Evolutionary conservation across 2,113 vertebrate species (phyloP), one percentile per base, ranked within the genome.

Genomic region (Cepphus grylle): DNA sequence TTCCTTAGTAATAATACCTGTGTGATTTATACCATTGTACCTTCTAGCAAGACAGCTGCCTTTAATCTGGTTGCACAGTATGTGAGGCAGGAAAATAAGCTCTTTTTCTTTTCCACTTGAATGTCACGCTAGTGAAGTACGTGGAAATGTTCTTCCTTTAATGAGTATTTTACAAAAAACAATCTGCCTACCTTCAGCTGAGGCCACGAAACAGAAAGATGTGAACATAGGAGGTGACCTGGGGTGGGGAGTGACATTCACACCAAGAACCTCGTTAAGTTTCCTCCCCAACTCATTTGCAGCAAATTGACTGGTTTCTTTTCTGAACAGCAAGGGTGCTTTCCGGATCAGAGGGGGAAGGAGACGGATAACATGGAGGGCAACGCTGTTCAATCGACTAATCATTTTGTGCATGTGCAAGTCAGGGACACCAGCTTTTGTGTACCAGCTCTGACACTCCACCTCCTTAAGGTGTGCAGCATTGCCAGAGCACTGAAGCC

Each of bases 381-480:
- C 76, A 81, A 32, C 0, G 0, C 0, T 0, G 71, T 29, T 86
- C 89, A 36, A 10, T 3, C 2, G 1, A 17, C 58, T 55, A 12
- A 88, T 85, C 53, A 1, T 23, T 78, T 21, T 5, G 52, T 36
- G 55, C 29, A 2, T 9, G 38, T 49, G 23, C 34, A 58, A 78
- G 21, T 50, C 90, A 74, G 69, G 73, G 70, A 32, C 23, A 34
- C 32, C 5, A 15, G 36, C 32, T 72, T 85, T 55, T 50, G 12
- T 36, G 16, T 6, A 4, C 13, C 32, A 40, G 19, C 45, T 71
- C 65, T 52, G n/a, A 34, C 42, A 36, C 36, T 40, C 45, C 50
- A 0, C 12, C 15, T n/a, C 26, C 38, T 26, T 7, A 7, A 70
- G 58, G 27, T 20, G 36, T 15, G 62, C 66, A 38, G 79, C 36